Base-by-base conservation (phyloP, 2,113 vertebrate genomes). In the Calypte anna region DNA sequence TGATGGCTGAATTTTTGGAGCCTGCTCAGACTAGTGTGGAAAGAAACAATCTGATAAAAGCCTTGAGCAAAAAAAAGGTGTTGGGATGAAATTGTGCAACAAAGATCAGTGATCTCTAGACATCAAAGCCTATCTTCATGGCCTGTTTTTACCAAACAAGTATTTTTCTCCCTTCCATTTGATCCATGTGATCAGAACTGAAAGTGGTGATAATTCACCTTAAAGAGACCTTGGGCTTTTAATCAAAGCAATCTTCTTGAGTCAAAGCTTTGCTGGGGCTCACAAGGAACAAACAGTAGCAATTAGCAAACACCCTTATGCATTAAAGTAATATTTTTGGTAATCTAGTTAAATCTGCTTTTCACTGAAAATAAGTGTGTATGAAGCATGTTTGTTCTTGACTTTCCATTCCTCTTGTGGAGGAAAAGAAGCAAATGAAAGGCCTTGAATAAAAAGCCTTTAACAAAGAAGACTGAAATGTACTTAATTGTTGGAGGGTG, bases 31-130 rank as follows among this genome's bases (percentile, higher is more conserved):
- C 93, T 90, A 38, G 91, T 1, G 2, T 25, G 61, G 61, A 68
- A 67, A 54, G 86, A 62, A n/a, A 72, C 46, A 62, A 88, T 91
- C 94, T 94, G 96, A 96, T 96, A 75, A 95, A 74, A 68, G 11
- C 57, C 76, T 17, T 17, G 68, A 84, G 86, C 90, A 70, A 31
- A 40, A 40, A 40, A 40, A 79, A 91, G 66, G 72, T 86, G 91
- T 78, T 62, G n/a, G 93, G 82, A 33, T 90, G 67, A 36, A 73
- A 9, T 94, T 94, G 90, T 59, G 85, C 92, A 96, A 93, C 28
- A 17, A 7, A 89, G 92, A 91, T 94, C 46, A 93, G 12, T 3
- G 1, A 94, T 83, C 93, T 94, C 38, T 33, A 90, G 90, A 82
- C 78, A 11, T 36, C 7, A 44, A 76, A 82, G 7, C 44, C 9